Base-by-base conservation (phyloP, 2,888 invertebrate species). In the Pristionchus arcanus region DNA sequence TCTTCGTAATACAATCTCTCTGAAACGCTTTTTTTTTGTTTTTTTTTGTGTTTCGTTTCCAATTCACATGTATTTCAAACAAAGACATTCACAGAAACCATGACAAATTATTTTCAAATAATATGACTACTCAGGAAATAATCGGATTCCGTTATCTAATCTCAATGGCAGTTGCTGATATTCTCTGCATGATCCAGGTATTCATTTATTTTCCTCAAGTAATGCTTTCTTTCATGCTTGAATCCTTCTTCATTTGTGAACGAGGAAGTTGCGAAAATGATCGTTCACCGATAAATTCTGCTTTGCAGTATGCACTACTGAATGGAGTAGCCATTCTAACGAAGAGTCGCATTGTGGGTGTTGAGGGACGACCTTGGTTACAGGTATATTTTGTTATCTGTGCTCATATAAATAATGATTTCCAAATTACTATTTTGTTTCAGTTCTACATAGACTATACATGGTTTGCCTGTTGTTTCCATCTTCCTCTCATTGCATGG, bases 131-230 rank as follows among this genome's bases (percentile, higher is more conserved):
- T 7, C 71, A 88, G 88, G 88, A 88, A 28, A 77, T 88, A 42
- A 88, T 88, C 37, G 88, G 88, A 25, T 88, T 74, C n/a, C 88
- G 88, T 19, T 88, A 88, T 42, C 88, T 88, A 0, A 66, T 88
- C 19, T 77, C 74, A 11, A 42, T 59, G 59, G 53, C 74, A 0
- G 19, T 88, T 0, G 77, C 88, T 25, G 77, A 88, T 49, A 77
- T 88, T 25, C 55, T 55, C 11, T 74, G 88, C 42, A 88, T 88
- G 88, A 87, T 68, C 7, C 66, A 81, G 81, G 81, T 81, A 49
- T n/a, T 77, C 42, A 7, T 7, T 77, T 34, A 4, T 74, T 81
- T 34, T 34, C 34, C 19, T 34, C 34, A 34, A 19, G 5, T 15
- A 2, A 7, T 4, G 13, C 4, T 7, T n/a, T 15, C 21, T 28